Evolutionary conservation across 2,797 vertebrate species (phyloP), one percentile per base, ranked within the genome.

Genomic region (Myiotriccus ornatus): DNA sequence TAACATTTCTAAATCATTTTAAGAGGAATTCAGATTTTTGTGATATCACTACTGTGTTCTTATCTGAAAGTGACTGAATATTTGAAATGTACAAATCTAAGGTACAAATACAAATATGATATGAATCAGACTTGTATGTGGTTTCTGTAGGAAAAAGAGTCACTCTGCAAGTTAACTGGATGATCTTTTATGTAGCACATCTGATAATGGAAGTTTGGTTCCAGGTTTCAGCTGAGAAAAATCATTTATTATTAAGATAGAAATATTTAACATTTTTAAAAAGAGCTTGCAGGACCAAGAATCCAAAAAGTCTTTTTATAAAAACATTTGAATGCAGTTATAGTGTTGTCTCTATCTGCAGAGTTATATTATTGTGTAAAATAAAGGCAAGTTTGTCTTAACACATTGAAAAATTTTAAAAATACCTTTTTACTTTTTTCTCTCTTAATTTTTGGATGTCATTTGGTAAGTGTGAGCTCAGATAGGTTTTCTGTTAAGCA

Each of bases 1-100:
- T 87, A 79, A 63, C 64, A 21, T 83, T 47, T 89, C 78, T 84
- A 34, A 52, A 67, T 74, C 49, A 67, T 43, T 93, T 90, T 84
- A 84, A 87, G 47, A 81, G 37, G 70, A 84, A 82, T 93, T 95
- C 74, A 86, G 35, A 32, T 82, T 41, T 74, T 79, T 84, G 50
- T 59, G 47, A 39, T 91, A 60, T 4, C 13, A 3, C 44, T 89
- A 4, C 41, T 57, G 5, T 76, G 16, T 90, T 94, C 49, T 74
- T 62, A 22, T 73, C 62, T 84, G 71, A 79, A 90, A 85, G 63
- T 35, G 17, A 39, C 22, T 79, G 78, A 69, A 59, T 81, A 47
- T 87, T 82, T 83, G 65, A 81, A 81, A 57, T 43, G 22, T 68
- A n/a, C 67, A 14, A 70, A 77, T 82, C 55, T 79, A 56, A 74